Evolutionary conservation across 2,888 invertebrate genomes (phyloP).

Genomic region (Lasioglossum oenotherae): DNA sequence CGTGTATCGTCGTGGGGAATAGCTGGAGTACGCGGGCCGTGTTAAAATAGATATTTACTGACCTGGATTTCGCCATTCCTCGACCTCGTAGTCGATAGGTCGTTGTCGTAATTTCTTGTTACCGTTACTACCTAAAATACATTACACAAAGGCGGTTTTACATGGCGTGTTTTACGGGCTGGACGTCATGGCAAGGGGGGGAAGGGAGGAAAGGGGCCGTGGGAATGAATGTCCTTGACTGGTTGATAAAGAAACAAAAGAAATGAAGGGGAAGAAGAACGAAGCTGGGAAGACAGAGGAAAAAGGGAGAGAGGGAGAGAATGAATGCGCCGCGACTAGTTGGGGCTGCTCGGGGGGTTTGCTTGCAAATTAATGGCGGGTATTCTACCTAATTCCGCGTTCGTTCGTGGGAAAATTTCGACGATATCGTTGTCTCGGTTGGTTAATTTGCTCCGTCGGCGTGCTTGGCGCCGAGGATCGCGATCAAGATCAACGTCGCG

Average conservation of each 20-base stretch:
- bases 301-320: background rate
- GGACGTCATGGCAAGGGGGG: conserved; percentile 19
- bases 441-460: conserved; percentile 7
- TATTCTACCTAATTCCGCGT: conserved; percentile 62
- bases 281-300: background rate
- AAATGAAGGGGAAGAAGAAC: background rate
- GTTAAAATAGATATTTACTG: conserved; percentile 80
- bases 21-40: conserved; percentile 47
- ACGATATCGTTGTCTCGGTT: conserved; percentile 19
- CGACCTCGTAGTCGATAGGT: conserved; percentile 88
- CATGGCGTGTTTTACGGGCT: conserved; percentile 53
- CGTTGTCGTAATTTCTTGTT: conserved; percentile 86
- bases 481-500: conserved; percentile 31
- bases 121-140: conserved; percentile 86
- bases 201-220: conserved; percentile 1
- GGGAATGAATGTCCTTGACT: conserved; percentile 44
- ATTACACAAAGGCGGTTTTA: conserved; percentile 69
- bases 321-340: conserved; percentile 23
- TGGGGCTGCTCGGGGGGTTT: background rate
- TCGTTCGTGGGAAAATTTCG: conserved; percentile 32
- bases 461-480: conserved; percentile 3
- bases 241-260: conserved; percentile 5
- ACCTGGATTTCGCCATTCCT: conserved; percentile 91
- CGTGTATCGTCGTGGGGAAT: conserved; percentile 68
- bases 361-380: conserved; percentile 49